phyloP scores from a whole-genome alignment of 92 coral and sea anemone species.

The Epizoanthus fatuus region DNA sequence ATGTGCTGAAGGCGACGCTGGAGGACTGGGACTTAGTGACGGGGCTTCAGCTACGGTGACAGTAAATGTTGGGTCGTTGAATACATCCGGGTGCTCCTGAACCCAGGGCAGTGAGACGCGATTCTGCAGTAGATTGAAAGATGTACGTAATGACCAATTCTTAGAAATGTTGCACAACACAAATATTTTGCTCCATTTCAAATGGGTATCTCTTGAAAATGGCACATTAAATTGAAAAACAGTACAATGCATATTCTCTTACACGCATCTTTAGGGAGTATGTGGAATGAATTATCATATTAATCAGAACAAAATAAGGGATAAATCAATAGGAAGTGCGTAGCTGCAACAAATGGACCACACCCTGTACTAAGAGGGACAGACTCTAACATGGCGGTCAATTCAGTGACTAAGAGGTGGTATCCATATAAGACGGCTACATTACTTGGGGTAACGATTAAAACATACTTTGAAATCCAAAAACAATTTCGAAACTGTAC shows the following conservation, averaged over 20 bases:
- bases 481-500: slow-evolving; percentile 25
- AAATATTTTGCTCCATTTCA: neutral
- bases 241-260: too few relatives aligned
- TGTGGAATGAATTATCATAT: neutral
- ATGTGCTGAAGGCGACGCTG: neutral
- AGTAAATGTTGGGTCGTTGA: slow-evolving; percentile 65
- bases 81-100: slow-evolving; percentile 86
- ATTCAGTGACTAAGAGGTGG: too few relatives aligned
- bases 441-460: neutral
- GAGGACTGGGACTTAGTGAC: slow-evolving; percentile 30
- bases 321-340: too few relatives aligned
- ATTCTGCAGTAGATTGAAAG: slow-evolving; percentile 27
- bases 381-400: too few relatives aligned
- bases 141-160: too few relatives aligned
- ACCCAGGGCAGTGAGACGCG: slow-evolving; percentile 87
- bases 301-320: too few relatives aligned
- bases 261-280: neutral
- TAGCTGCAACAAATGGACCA: too few relatives aligned
- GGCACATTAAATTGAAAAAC: too few relatives aligned
- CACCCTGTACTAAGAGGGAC: too few relatives aligned
- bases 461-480: neutral
- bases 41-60: slow-evolving; percentile 42
- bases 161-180: too few relatives aligned
- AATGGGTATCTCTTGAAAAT: neutral
- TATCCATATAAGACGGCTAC: too few relatives aligned